Evolutionary conservation across 2,113 vertebrate genomes (phyloP), one percentile per base, ranked within the genome.

Genomic region (Notiomystis cincta): DNA sequence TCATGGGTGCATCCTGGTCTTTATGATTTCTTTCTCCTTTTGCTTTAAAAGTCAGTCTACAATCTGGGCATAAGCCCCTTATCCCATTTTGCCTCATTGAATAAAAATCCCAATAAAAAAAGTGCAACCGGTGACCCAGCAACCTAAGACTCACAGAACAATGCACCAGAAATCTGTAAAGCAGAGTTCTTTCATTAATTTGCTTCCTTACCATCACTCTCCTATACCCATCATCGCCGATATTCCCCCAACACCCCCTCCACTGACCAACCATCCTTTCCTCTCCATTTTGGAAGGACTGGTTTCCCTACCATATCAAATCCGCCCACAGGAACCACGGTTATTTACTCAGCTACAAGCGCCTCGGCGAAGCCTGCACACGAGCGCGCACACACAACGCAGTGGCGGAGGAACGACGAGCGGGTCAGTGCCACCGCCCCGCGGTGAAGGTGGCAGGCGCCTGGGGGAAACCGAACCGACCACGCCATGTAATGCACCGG

Each of bases 201-300:
- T 76, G 51, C 67, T 82, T 57, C 62, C 47, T 93, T 64, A 79
- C 24, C 50, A 67, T 72, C 50, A 45, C 40, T 80, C 30, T 54
- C 72, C 48, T 84, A 80, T 20, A 70, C n/a, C 82, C 71, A 66
- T 76, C 84, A 89, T 86, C 53, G n/a, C 42, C 62, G 40, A 69
- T 88, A 67, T 73, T 87, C 24, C 84, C 45, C 48, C 33, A 31
- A 82, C 54, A 50, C 24, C 48, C 54, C 45, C 54, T 78, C 64
- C 47, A 54, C 70, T 70, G 66, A 82, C 67, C 9, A 82, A 61
- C 40, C 72, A 78, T 62, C 40, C 81, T 84, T 88, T 65, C 71
- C 37, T 80, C 86, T 86, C 89, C 80, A 77, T 95, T 95, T 91
- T 75, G 77, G 76, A 95, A 90, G 53, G 11, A 56, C 35, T 15